A percentile compares a stretch with the other conserved stretches of the same genome.
Conservation (phyloP, 1,140 invertebrate species). For the Arctopsyche grandis region DNA sequence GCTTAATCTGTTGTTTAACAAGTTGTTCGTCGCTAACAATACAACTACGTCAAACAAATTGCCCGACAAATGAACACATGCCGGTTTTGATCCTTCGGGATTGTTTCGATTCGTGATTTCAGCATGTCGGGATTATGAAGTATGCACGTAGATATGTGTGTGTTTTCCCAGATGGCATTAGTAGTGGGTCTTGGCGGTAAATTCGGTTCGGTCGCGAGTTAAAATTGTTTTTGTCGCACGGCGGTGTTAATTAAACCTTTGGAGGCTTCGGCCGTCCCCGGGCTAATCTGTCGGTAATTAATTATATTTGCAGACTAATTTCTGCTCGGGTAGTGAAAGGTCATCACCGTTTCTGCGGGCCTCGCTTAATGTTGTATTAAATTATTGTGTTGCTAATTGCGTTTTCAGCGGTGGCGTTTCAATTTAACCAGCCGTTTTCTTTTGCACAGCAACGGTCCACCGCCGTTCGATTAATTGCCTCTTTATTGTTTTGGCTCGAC, state of each 20-base stretch:
- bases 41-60: too few relatives aligned
- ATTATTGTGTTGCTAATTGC: constrained; percentile 20
- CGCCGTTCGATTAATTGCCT: too few relatives aligned
- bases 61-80: too few relatives aligned
- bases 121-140: too few relatives aligned
- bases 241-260: constrained; percentile 5
- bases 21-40: too few relatives aligned
- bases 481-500: neutral
- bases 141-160: too few relatives aligned
- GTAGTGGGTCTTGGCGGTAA: neutral
- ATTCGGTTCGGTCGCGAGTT: too few relatives aligned
- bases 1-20: too few relatives aligned
- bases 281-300: constrained; percentile 21
- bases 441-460: too few relatives aligned
- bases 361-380: constrained; percentile 1
- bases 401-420: neutral
- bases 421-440: neutral
- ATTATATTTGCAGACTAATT: constrained; percentile 16
- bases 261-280: neutral
- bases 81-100: too few relatives aligned
- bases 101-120: too few relatives aligned
- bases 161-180: neutral
- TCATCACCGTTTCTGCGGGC: neutral
- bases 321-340: neutral
- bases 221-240: constrained; percentile 15